These are phyloP conservation scores for Chrosomus eos DNA, from an alignment of 2,797 vertebrate species.

Conservation along the genomic window DNA sequence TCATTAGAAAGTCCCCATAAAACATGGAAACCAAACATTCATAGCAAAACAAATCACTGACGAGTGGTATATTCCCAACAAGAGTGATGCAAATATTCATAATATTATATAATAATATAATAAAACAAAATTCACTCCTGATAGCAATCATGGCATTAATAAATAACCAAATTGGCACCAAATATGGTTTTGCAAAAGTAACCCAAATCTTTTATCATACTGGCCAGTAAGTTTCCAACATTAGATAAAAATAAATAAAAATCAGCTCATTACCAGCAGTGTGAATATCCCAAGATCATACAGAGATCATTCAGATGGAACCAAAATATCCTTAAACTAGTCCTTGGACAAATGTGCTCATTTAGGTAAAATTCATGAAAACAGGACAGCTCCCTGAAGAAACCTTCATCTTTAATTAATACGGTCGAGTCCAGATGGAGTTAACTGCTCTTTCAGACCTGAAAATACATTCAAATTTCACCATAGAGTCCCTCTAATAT, in stretches of 20 bases:
- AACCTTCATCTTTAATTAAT: constrained; percentile 51
- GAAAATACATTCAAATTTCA: constrained; percentile 7
- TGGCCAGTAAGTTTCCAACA: neutral
- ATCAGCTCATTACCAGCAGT: neutral
- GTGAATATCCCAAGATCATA: neutral
- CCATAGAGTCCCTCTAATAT: neutral
- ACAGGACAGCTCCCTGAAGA: constrained; percentile 25
- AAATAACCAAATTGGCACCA: neutral
- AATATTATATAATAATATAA: neutral
- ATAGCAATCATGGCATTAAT: neutral
- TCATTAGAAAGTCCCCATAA: no score
- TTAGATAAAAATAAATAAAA: neutral
- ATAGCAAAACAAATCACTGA: neutral
- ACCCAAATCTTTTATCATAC: neutral
- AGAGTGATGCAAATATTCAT: neutral
- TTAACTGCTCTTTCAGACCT: constrained; percentile 1
- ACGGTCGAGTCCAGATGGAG: neutral
- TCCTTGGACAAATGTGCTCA: constrained; percentile 9
- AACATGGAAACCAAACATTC: neutral
- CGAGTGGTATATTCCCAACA: neutral
- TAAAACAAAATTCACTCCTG: neutral
- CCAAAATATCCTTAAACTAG: neutral
- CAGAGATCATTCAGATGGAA: neutral
- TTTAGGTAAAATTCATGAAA: constrained; percentile 42
- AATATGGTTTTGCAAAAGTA: neutral